These are phyloP conservation scores for Nerophis ophidion DNA, from an alignment of 2,113 vertebrate species.

Conservation along the genomic window DNA sequence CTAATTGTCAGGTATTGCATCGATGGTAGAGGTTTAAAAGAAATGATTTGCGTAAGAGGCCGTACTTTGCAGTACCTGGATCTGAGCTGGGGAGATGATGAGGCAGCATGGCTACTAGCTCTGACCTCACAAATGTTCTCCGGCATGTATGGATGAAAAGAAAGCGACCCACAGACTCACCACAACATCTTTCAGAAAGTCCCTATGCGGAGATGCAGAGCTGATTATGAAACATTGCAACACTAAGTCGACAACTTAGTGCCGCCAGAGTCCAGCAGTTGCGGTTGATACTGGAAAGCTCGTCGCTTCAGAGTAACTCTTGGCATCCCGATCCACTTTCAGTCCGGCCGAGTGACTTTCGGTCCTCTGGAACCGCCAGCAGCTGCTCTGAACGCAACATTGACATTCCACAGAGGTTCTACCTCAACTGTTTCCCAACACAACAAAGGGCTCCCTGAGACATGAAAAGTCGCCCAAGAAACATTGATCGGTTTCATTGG, in stretches of 20 bases:
- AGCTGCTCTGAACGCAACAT: slow-evolving; percentile 28
- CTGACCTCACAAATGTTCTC: neutral
- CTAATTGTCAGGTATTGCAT: no score
- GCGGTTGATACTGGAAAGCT: neutral
- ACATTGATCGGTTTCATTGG: slow-evolving; percentile 12
- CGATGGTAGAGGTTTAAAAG: no score
- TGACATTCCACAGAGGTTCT: slow-evolving; percentile 31
- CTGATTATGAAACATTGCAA: neutral
- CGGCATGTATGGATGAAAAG: neutral
- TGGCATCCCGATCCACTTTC: neutral
- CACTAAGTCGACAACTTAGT: neutral
- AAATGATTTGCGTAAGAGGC: no score
- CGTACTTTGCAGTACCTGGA: no score
- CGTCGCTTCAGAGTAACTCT: slow-evolving; percentile 9
- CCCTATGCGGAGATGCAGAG: neutral
- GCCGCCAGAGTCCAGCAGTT: neutral
- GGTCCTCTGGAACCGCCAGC: slow-evolving; percentile 25
- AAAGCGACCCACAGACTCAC: neutral
- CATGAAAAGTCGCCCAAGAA: slow-evolving; percentile 10
- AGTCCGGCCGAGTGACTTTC: slow-evolving; percentile 22
- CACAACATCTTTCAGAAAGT: neutral
- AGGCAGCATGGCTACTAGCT: neutral
- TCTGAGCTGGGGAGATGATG: no score
- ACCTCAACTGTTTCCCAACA: slow-evolving; percentile 14
- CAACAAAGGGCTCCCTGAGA: slow-evolving; percentile 29